These are phyloP conservation scores for Drosophila greeni DNA, from an alignment of 2,888 invertebrate genomes.

Conservation along the genomic window DNA sequence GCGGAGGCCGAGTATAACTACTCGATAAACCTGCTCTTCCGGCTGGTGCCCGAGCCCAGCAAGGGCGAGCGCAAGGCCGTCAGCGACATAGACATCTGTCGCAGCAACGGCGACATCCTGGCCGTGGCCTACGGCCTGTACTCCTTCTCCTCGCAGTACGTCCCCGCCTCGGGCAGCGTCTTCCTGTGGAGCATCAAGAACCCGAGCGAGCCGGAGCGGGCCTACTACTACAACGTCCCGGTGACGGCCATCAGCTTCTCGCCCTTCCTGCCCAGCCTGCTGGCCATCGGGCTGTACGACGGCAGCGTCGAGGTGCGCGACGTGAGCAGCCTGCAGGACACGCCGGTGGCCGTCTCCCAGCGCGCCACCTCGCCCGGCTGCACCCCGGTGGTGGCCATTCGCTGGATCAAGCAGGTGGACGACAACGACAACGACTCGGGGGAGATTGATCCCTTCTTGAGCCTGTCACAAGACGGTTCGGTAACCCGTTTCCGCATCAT, in stretches of 20 bases:
- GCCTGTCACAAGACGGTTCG: conserved; percentile 83
- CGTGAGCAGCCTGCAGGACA: conserved; percentile 81
- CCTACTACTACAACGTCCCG: conserved; percentile 82
- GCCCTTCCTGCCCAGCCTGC: conserved; percentile 83
- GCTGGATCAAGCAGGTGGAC: conserved; percentile 80
- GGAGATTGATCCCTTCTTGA: conserved; percentile 82
- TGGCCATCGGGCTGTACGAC: conserved; percentile 87
- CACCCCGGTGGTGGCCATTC: conserved; percentile 84
- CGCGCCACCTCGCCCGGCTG: conserved; percentile 82
- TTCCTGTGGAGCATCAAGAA: conserved; percentile 90
- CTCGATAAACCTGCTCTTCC: conserved; percentile 84
- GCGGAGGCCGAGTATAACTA: conserved; percentile 84
- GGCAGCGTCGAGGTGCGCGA: conserved; percentile 87
- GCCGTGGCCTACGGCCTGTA: conserved; percentile 88
- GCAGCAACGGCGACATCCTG: conserved; percentile 83
- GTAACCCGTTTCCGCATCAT: conserved; percentile 81
- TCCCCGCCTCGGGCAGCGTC: conserved; percentile 82
- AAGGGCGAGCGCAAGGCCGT: conserved; percentile 80
- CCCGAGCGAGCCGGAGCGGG: conserved; percentile 86
- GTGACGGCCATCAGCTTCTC: conserved; percentile 87
- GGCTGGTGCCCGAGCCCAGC: conserved; percentile 80
- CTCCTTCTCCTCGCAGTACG: conserved; percentile 80
- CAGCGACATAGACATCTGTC: conserved; percentile 83
- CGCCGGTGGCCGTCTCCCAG: conserved; percentile 81
- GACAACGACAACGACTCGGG: conserved; percentile 27